Base-by-base conservation (phyloP, 2,888 invertebrate genomes). In the Trilocha varians region DNA sequence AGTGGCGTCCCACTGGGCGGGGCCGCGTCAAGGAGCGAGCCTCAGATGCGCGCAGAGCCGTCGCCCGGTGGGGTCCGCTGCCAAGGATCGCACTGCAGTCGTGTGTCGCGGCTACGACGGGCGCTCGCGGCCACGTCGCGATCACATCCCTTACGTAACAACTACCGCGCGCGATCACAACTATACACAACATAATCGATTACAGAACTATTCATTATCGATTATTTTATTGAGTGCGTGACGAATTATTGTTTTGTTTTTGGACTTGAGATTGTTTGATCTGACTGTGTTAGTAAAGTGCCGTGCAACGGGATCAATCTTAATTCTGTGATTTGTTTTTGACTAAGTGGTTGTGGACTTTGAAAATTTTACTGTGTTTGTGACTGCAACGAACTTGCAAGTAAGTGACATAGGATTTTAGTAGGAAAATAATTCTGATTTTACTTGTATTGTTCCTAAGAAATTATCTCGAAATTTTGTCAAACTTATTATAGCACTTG, bases 21-120 rank as follows among this genome's bases (percentile, higher is more conserved):
- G 87, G 89, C 87, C 78, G 80, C 73, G 78, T 75, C 70, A 78
- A 78, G 80, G 78, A 85, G 82, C 73, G 85, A 82, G 83, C 85
- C 87, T 87, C 79, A 85, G 88, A 88, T 88, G 88, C 88, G 88
- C 87, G 84, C 77, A 79, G 87, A 80, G 87, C 80, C 87, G n/a
- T n/a, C n/a, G n/a, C n/a, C n/a, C n/a, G 88, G 88, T 87, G 88
- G 89, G 88, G 87, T 77, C 80, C 76, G 80, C 79, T 68, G 70
- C 85, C 83, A 82, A 84, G 80, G 87, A 83, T 79, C 83, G 83
- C 87, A 88, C 79, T 85, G 84, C 85, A 84, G 85, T 85, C 88
- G 88, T 78, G 77, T 67, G 78, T 68, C 77, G 84, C 78, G 76
- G 70, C 66, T 57, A 57, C 72, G 65, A 68, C 83, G 80, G 75